These are phyloP conservation scores for Gonioctena quinquepunctata DNA, from an alignment of 1,140 invertebrate genomes.

Conservation along the genomic window DNA sequence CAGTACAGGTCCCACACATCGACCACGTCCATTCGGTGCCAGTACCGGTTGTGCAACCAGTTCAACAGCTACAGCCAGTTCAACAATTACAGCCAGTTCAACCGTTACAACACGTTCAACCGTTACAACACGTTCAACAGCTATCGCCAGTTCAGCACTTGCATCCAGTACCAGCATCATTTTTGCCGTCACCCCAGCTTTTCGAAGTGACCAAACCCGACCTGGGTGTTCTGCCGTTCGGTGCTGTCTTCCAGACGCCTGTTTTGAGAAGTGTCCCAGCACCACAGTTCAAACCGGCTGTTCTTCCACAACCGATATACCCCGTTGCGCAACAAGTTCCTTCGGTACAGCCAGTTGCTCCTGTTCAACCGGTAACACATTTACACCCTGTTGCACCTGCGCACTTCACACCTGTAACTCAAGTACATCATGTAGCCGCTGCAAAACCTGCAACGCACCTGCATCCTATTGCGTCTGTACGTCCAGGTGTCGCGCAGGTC, in stretches of 20 bases:
- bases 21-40: constrained; percentile 19
- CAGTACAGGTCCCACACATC: not conserved
- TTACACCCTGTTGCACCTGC: not conserved
- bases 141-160: not conserved
- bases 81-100: constrained; percentile 13
- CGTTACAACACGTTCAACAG: constrained; percentile 2
- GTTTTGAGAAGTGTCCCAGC: constrained; percentile 27
- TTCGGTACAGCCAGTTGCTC: not conserved
- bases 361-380: not conserved
- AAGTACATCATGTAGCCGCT: not conserved
- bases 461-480: constrained; percentile 7
- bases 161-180: constrained; percentile 18
- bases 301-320: constrained; percentile 1
- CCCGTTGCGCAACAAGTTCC: not conserved
- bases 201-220: constrained; percentile 44
- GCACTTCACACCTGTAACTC: not conserved
- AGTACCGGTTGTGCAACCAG: constrained; percentile 12
- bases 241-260: constrained; percentile 31
- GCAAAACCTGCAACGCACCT: not conserved
- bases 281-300: constrained; percentile 8
- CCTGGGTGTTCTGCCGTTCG: constrained; percentile 38
- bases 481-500: not conserved
- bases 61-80: not conserved
- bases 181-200: constrained; percentile 29
- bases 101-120: not conserved